These are phyloP conservation scores for Rhadina sibilatrix DNA, from an alignment of 2,113 vertebrate species.

Conservation along the genomic window DNA sequence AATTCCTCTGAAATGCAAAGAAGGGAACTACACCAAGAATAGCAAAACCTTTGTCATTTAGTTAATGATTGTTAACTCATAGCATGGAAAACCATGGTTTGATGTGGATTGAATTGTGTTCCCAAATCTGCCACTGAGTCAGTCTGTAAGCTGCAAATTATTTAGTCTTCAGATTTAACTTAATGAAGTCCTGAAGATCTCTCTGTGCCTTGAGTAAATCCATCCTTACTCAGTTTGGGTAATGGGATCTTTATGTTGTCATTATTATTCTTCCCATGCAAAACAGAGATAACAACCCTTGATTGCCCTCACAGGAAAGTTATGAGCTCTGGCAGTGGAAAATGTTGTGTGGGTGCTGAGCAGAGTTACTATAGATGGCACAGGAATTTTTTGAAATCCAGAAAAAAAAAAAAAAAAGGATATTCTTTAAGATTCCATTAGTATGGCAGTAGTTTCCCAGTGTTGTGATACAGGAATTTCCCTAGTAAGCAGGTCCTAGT, in stretches of 20 bases:
- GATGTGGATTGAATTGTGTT: neutral
- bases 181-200: neutral
- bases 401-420: neutral
- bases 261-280: neutral
- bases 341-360: neutral
- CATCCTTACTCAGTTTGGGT: neutral
- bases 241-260: neutral
- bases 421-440: neutral
- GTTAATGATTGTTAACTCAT: neutral
- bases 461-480: neutral
- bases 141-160: neutral
- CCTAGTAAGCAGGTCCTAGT: neutral
- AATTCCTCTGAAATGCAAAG: constrained; percentile 45
- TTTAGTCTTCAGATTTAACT: neutral
- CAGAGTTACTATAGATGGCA: neutral
- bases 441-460: neutral
- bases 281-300: neutral
- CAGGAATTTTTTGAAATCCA: neutral
- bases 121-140: neutral
- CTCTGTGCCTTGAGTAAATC: neutral
- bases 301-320: neutral
- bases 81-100: neutral
- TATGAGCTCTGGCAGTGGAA: neutral
- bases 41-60: constrained; percentile 42
- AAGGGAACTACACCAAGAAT: constrained; percentile 1